Base-by-base conservation (phyloP, 2,888 invertebrate species). In the Willowsia nigromaculata region DNA sequence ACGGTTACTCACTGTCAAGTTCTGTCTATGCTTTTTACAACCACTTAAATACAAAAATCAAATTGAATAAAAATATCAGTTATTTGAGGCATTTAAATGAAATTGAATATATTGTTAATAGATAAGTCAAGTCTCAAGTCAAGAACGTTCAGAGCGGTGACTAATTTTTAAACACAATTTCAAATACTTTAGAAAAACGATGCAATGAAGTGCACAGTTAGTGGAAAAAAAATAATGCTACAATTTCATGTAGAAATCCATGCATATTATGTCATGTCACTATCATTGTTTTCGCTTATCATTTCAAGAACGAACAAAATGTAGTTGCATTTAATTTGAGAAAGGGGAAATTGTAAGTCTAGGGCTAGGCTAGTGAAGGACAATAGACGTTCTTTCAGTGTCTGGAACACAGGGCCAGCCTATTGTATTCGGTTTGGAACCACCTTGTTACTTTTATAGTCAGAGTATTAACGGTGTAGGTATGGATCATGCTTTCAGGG, bases 281-380 rank as follows among this genome's bases (percentile, higher is more conserved):
- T 62, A 62, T 30, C 71, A 43, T 18, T 71, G 22, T 40, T 71
- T 71, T 18, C 25, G 37, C 18, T 18, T 37, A 22, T 71, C 25
- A 22, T 18, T 71, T 71, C 71, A 71, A 71, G 71, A 71, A 11
- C 71, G 22, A 62, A 13, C n/a, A n/a, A n/a, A n/a, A n/a, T n/a
- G n/a, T n/a, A 62, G n/a, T 18, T 62, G 25, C 40, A 37, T 40
- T 22, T 27, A 71, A 18, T 40, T 37, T 71, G 7, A 22, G 22
- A n/a, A 40, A 11, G 47, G 13, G 13, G n/a, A 71, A n/a, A 37
- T 37, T 37, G 37, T 18, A n/a, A 22, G 13, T 13, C 15, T 47
- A 59, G 5, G 62, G 27, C 62, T 62, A 27, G 62, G 62, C 62
- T 30, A 62, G 15, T 1, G n/a, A 27, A 62, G 62, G 30, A 30